A percentile compares a stretch with the other conserved stretches of the same genome.
Conservation (phyloP, 92 coral and sea anemone genomes). For the Umimayanthus chanpuru region DNA sequence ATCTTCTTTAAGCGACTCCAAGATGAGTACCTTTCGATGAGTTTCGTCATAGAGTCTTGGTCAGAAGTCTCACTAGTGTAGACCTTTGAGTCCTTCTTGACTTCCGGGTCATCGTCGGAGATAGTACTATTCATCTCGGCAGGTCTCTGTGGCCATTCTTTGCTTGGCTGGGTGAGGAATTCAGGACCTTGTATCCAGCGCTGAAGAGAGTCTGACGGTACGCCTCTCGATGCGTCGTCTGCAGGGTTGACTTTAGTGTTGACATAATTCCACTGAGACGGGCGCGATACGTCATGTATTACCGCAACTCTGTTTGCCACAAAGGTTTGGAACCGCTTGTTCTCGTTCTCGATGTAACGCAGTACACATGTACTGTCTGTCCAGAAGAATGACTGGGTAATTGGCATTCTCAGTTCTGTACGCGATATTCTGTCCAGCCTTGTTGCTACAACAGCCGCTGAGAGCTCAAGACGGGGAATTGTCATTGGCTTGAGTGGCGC, state of each 20-base stretch:
- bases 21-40: not conserved
- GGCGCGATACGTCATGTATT: slow-evolving; percentile 27
- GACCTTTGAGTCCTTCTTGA: not conserved
- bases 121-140: slow-evolving; percentile 10
- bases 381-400: slow-evolving; percentile 42
- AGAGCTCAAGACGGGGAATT: slow-evolving; percentile 44
- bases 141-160: slow-evolving; percentile 46
- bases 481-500: slow-evolving; percentile 52
- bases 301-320: slow-evolving; percentile 35
- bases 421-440: slow-evolving; percentile 28
- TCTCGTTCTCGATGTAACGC: slow-evolving; percentile 17
- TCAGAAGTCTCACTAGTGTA: not conserved
- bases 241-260: slow-evolving; percentile 42
- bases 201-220: slow-evolving; percentile 1
- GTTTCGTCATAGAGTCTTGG: not conserved
- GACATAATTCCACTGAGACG: slow-evolving; percentile 43
- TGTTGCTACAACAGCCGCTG: slow-evolving; percentile 39
- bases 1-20: not conserved
- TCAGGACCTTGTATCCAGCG: slow-evolving; percentile 42
- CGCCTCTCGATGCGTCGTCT: slow-evolving; percentile 53
- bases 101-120: not conserved
- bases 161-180: slow-evolving; percentile 28
- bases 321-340: slow-evolving; percentile 32
- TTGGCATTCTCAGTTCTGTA: slow-evolving; percentile 22
- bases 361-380: not conserved